Percentiles rank a stretch among this genome's conserved stretches.
phyloP scores from a whole-genome alignment of 1,140 invertebrate genomes.

The Drosophila orosa region DNA sequence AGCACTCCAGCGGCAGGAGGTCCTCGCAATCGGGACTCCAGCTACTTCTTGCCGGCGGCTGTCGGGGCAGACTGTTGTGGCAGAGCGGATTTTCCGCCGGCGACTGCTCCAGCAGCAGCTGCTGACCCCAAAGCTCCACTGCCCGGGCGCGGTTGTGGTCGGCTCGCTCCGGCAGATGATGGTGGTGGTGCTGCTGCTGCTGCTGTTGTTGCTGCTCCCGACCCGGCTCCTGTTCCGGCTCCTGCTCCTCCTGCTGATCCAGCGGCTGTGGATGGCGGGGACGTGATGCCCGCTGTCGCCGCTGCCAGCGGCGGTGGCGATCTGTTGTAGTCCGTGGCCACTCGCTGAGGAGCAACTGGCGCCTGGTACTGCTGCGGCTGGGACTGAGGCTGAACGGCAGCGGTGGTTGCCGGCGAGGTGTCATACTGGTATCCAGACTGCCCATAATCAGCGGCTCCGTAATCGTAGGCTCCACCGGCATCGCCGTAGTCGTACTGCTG shows the following conservation, averaged over 20 bases:
- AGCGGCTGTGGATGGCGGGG: slow-evolving; percentile 38
- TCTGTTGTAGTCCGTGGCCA: slow-evolving; percentile 54
- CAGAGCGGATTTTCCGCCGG: slow-evolving; percentile 71
- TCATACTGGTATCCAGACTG: slow-evolving; percentile 70
- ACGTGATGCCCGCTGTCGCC: slow-evolving; percentile 41
- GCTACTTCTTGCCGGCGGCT: slow-evolving; percentile 79
- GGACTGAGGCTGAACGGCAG: slow-evolving; percentile 43
- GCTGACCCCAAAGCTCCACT: slow-evolving; percentile 78
- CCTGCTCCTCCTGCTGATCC: slow-evolving; percentile 35
- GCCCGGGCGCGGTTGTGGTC: slow-evolving; percentile 79
- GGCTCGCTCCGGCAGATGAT: slow-evolving; percentile 55
- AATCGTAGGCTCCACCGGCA: slow-evolving; percentile 55
- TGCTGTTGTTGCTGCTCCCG: slow-evolving; percentile 21
- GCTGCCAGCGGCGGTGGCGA: slow-evolving; percentile 57
- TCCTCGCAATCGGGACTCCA: slow-evolving; percentile 60
- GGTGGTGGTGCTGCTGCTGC: background rate
- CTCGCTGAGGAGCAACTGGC: slow-evolving; percentile 36
- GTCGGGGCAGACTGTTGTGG: slow-evolving; percentile 83
- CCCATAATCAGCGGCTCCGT: slow-evolving; percentile 61
- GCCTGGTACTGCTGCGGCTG: slow-evolving; percentile 36
- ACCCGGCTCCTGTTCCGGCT: slow-evolving; percentile 28
- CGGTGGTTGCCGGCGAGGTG: slow-evolving; percentile 46
- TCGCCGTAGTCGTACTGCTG: slow-evolving; percentile 71
- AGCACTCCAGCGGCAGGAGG: slow-evolving; percentile 65
- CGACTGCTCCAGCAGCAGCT: slow-evolving; percentile 65